A percentile compares a stretch with the other conserved stretches of the same genome.
Evolutionary conservation across 2,888 invertebrate genomes (phyloP).

Genomic region (Pristionchus entomophagus): DNA sequence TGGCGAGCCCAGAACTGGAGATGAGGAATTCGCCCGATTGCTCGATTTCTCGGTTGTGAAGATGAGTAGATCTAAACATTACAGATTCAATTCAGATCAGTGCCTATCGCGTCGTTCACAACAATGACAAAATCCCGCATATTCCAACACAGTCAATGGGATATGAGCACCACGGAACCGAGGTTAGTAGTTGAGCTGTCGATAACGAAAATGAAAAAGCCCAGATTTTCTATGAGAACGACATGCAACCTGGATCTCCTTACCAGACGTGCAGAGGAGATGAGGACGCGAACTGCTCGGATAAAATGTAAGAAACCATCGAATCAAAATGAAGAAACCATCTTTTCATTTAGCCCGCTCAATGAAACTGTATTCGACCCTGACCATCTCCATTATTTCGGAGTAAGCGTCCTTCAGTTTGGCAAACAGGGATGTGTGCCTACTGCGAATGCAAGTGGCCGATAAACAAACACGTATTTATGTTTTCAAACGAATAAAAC

Average conservation of each 20-base stretch:
- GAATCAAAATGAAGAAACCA: not conserved
- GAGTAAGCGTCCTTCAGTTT: not conserved
- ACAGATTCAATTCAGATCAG: constrained; percentile 2
- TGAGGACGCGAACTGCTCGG: constrained; percentile 42
- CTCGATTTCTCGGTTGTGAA: constrained; percentile 48
- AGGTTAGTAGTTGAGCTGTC: not conserved
- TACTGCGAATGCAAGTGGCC: too few species aligned
- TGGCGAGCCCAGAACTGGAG: constrained; percentile 70
- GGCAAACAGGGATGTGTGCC: not conserved
- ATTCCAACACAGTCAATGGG: constrained; percentile 40
- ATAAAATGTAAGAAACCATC: not conserved
- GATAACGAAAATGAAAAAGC: not conserved
- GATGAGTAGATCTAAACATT: not conserved
- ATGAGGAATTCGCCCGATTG: constrained; percentile 57
- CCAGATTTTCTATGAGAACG: constrained; percentile 48
- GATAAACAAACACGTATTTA: too few species aligned
- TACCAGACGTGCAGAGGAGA: constrained; percentile 42
- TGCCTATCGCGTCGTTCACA: constrained; percentile 48
- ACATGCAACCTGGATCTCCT: constrained; percentile 41
- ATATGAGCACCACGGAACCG: constrained; percentile 29
- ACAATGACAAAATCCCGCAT: constrained; percentile 47
- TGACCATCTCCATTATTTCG: constrained; percentile 14
- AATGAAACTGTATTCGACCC: not conserved
- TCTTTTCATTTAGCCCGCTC: not conserved
- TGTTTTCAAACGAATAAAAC: too few species aligned